These are phyloP conservation scores for Sebastolobus altivelis DNA, from an alignment of 2,797 vertebrate genomes.

Conservation along the genomic window DNA sequence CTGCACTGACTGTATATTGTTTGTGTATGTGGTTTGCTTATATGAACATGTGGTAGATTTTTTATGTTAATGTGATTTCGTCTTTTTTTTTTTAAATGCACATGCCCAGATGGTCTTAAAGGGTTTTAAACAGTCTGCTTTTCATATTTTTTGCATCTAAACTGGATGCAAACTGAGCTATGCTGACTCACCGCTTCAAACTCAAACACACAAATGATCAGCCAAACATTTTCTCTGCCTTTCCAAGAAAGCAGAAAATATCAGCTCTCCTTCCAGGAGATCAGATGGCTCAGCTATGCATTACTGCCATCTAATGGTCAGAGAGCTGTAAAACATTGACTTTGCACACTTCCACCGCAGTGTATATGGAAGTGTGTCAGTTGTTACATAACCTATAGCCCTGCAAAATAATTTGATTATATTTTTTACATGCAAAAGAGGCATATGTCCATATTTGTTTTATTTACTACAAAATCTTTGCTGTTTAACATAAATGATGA, in stretches of 20 bases:
- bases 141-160: slow-evolving; percentile 1
- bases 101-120: neutral
- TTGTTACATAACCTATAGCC: slow-evolving; percentile 2
- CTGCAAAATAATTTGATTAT: neutral
- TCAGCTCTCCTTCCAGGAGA: neutral
- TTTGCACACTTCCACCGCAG: too few species aligned
- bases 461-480: neutral
- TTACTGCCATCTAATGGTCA: slow-evolving; percentile 88
- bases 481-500: slow-evolving; percentile 4
- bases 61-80: slow-evolving; percentile 16
- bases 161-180: slow-evolving; percentile 20
- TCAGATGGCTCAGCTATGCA: slow-evolving; percentile 70
- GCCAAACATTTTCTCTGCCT: slow-evolving; percentile 31
- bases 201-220: slow-evolving; percentile 37
- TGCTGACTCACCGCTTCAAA: slow-evolving; percentile 63
- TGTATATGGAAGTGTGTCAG: neutral
- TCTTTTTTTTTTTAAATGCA: neutral
- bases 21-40: slow-evolving; percentile 8
- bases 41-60: neutral
- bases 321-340: slow-evolving; percentile 31
- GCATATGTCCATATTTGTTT: neutral
- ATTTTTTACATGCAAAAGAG: neutral
- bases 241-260: slow-evolving; percentile 47
- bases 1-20: neutral
- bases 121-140: slow-evolving; percentile 7